Percentiles rank a stretch among this genome's conserved stretches.
phyloP scores from a whole-genome alignment of 1,140 invertebrate genomes.

The Venturia canescens region DNA sequence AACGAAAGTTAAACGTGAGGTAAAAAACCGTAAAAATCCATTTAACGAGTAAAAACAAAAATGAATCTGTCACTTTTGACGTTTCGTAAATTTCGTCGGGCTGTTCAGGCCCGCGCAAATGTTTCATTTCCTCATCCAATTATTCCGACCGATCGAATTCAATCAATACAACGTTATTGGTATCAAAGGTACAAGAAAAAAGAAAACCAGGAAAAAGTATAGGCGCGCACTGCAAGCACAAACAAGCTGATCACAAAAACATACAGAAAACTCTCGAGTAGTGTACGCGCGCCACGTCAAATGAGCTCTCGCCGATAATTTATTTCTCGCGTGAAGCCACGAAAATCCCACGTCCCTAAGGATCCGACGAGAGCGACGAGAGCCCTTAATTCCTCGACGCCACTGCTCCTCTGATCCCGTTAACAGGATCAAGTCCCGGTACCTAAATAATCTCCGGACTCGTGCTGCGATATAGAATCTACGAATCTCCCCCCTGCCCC shows the following conservation, averaged over 20 bases:
- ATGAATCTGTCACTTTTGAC: too few relatives aligned
- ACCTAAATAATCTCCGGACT: conserved; percentile 48
- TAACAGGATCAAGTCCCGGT: conserved; percentile 61
- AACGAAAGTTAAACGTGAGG: too few relatives aligned
- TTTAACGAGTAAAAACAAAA: too few relatives aligned
- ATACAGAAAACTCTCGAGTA: background rate
- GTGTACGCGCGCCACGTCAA: background rate
- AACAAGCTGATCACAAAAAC: background rate
- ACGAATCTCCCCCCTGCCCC: conserved; percentile 24
- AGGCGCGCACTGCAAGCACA: too few relatives aligned
- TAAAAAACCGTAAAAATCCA: too few relatives aligned
- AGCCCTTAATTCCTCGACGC: conserved; percentile 61
- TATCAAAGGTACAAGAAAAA: too few relatives aligned
- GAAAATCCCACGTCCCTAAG: conserved; percentile 59
- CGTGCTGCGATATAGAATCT: conserved; percentile 23
- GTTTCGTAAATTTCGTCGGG: too few relatives aligned
- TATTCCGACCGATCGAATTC: too few relatives aligned
- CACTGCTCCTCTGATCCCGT: conserved; percentile 65
- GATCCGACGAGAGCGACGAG: conserved; percentile 57
- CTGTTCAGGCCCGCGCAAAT: too few relatives aligned
- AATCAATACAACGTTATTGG: too few relatives aligned
- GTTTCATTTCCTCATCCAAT: too few relatives aligned
- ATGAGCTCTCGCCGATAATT: conserved; percentile 17
- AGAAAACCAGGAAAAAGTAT: too few relatives aligned
- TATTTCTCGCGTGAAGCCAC: conserved; percentile 21